Evolutionary conservation across 2,888 invertebrate genomes (phyloP).

Genomic region (Steinernema scapterisci): DNA sequence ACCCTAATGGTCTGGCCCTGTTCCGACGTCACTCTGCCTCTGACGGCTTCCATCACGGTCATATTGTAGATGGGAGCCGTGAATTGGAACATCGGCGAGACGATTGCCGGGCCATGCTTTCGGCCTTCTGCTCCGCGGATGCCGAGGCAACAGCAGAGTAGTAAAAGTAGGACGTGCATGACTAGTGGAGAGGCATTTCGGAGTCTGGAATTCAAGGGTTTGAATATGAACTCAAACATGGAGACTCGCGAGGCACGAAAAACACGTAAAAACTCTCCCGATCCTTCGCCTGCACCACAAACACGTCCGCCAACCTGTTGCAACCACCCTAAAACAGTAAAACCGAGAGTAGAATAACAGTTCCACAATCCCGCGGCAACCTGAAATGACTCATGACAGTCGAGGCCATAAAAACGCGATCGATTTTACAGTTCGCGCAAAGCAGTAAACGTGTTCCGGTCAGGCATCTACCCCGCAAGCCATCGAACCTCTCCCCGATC

Average conservation of each 20-base stretch:
- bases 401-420: not conserved
- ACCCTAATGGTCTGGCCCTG: constrained; percentile 68
- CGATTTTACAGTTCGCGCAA: not conserved
- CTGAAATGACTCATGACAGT: too few relatives aligned
- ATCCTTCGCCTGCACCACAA: too few relatives aligned
- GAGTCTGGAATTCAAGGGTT: not conserved
- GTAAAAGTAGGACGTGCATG: constrained; percentile 24
- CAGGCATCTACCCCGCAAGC: not conserved
- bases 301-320: too few relatives aligned
- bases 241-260: too few relatives aligned
- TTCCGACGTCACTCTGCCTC: constrained; percentile 35
- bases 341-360: too few relatives aligned
- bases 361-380: too few relatives aligned
- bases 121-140: constrained; percentile 8
- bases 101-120: constrained; percentile 2
- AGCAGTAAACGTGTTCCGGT: constrained; percentile 22
- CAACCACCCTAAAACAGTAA: too few relatives aligned
- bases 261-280: too few relatives aligned
- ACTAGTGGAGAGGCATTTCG: not conserved
- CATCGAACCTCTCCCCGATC: not conserved
- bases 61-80: constrained; percentile 81
- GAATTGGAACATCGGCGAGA: constrained; percentile 74
- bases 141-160: constrained; percentile 27
- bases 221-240: too few relatives aligned
- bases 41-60: constrained; percentile 68